Percentiles rank a stretch among this genome's conserved stretches.
These are phyloP conservation scores for Neolamprologus falcicula DNA, from an alignment of 2,113 vertebrate genomes.

Conservation along the genomic window DNA sequence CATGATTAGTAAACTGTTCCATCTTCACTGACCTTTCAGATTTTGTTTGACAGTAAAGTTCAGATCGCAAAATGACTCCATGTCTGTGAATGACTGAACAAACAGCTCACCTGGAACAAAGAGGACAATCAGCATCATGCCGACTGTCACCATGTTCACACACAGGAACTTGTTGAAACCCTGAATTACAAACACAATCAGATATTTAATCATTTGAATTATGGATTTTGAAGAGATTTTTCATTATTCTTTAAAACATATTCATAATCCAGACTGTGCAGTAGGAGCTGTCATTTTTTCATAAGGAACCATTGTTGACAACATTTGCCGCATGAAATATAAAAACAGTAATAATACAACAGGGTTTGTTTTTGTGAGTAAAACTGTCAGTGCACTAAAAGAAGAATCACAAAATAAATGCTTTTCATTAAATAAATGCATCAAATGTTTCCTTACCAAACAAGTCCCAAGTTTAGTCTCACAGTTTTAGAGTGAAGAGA, in stretches of 20 bases:
- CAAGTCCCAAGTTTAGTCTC: background rate
- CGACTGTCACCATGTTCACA: background rate
- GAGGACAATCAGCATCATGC: background rate
- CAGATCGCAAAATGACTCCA: accelerated
- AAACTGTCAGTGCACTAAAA: background rate
- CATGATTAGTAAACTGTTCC: background rate
- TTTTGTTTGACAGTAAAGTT: background rate
- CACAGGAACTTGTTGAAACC: background rate
- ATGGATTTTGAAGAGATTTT: background rate
- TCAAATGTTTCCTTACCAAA: background rate
- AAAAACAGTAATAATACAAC: background rate
- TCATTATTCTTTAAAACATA: background rate
- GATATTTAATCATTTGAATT: background rate
- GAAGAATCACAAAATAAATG: background rate
- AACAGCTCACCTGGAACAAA: background rate
- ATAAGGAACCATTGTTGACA: background rate
- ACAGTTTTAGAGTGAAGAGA: background rate
- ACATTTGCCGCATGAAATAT: background rate
- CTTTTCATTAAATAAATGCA: background rate
- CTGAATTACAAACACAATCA: background rate
- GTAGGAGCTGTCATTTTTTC: accelerated
- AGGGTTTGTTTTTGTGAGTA: background rate
- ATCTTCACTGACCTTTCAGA: background rate
- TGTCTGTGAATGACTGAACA: background rate
- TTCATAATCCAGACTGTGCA: background rate